Conservation (phyloP, 2,113 vertebrate species). For the Sapajus apella region DNA sequence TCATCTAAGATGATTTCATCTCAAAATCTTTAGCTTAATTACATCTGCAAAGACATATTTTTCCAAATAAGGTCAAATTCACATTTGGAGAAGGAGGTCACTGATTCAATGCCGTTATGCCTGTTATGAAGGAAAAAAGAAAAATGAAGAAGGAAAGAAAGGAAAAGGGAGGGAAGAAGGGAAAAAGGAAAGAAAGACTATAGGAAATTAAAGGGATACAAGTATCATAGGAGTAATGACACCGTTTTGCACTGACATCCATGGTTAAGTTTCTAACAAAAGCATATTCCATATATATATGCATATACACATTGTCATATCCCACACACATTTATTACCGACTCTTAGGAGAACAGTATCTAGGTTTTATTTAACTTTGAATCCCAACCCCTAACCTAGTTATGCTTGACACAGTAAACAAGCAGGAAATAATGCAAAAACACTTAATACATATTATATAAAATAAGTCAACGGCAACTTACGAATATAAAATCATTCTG, state of each 20-base stretch:
- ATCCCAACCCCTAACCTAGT: neutral
- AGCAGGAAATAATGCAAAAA: neutral
- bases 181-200: neutral
- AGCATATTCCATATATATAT: neutral
- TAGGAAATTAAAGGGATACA: neutral
- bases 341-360: neutral
- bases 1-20: neutral
- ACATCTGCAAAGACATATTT: neutral
- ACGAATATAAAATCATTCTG: neutral
- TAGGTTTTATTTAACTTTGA: constrained; percentile 18
- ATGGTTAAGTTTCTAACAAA: constrained; percentile 8
- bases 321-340: neutral
- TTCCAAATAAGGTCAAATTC: neutral
- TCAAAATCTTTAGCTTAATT: neutral
- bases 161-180: neutral
- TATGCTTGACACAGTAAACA: neutral
- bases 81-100: neutral
- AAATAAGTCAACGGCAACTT: neutral
- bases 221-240: neutral
- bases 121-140: neutral
- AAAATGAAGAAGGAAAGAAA: neutral
- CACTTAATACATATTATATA: neutral
- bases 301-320: neutral
- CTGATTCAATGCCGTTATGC: neutral
- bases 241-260: neutral